Evolutionary conservation across 2,888 invertebrate genomes (phyloP).

Genomic region (Gymnosoma rotundatum): DNA sequence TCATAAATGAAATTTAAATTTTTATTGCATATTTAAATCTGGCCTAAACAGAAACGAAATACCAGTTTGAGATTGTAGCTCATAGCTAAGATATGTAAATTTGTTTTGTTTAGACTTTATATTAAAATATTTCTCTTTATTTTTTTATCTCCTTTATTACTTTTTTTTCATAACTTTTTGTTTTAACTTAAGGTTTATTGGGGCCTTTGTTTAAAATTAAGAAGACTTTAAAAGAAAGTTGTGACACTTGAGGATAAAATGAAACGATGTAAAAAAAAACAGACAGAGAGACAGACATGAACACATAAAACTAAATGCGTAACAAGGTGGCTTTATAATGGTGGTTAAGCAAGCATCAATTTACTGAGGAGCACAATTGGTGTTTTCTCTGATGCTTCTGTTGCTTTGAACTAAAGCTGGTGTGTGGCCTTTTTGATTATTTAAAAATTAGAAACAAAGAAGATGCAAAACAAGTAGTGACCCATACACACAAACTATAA

Average conservation of each 20-base stretch:
- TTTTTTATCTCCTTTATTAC: conserved; percentile 36
- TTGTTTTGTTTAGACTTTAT: conserved; percentile 51
- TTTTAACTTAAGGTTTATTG: conserved; percentile 25
- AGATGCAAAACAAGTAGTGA: conserved; percentile 46
- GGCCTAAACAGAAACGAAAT: neutral
- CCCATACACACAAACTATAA: conserved; percentile 20
- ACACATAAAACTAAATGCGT: conserved; percentile 31
- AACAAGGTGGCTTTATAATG: conserved; percentile 45
- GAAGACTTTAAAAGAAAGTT: conserved; percentile 67
- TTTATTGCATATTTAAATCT: too few species aligned
- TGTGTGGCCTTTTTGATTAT: conserved; percentile 50
- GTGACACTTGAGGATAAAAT: conserved; percentile 65
- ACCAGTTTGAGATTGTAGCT: conserved; percentile 12
- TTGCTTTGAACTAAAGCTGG: conserved; percentile 10
- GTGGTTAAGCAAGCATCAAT: conserved; percentile 30
- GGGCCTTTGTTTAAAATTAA: conserved; percentile 61
- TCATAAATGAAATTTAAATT: too few species aligned
- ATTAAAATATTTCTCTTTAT: conserved; percentile 11
- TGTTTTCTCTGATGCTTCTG: conserved; percentile 8
- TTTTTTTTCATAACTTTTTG: conserved; percentile 19
- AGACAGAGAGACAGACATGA: neutral
- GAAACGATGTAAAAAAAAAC: neutral
- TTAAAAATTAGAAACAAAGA: conserved; percentile 22
- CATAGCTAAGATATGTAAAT: conserved; percentile 51
- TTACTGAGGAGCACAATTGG: conserved; percentile 18